Percentiles rank a stretch among this genome's conserved stretches.
Conservation (phyloP, 2,888 invertebrate species). For the Drosophila setosimentum region DNA sequence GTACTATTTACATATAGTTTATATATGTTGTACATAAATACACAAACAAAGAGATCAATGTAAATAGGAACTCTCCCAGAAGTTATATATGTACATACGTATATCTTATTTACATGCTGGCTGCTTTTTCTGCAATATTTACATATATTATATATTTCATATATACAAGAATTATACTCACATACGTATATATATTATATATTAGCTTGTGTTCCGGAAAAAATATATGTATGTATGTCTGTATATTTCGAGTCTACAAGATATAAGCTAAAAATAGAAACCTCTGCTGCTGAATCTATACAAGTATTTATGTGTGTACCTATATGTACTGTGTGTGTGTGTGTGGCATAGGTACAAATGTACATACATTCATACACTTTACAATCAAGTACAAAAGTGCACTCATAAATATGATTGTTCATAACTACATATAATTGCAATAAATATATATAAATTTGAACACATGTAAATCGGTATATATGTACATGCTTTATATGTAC, state of each 20-base stretch:
- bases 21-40: neutral
- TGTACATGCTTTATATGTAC: slow-evolving; percentile 15
- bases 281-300: slow-evolving; percentile 49
- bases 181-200: slow-evolving; percentile 38
- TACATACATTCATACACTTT: slow-evolving; percentile 7
- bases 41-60: slow-evolving; percentile 8
- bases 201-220: slow-evolving; percentile 43
- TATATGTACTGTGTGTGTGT: slow-evolving; percentile 19
- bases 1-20: neutral
- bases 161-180: slow-evolving; percentile 24
- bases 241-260: slow-evolving; percentile 45
- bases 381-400: slow-evolving; percentile 9
- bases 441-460: neutral
- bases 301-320: slow-evolving; percentile 33
- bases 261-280: slow-evolving; percentile 67
- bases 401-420: slow-evolving; percentile 21
- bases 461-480: slow-evolving; percentile 19
- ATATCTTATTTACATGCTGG: neutral
- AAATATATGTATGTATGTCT: slow-evolving; percentile 28
- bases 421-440: slow-evolving; percentile 19
- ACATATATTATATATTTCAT: slow-evolving; percentile 24
- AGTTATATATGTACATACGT: neutral
- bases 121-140: slow-evolving; percentile 10
- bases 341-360: slow-evolving; percentile 22
- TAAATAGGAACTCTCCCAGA: slow-evolving; percentile 10